A percentile compares a stretch with the other conserved stretches of the same genome.
Conservation (phyloP, 2,888 invertebrate genomes). For the Bhutanitis thaidina region DNA sequence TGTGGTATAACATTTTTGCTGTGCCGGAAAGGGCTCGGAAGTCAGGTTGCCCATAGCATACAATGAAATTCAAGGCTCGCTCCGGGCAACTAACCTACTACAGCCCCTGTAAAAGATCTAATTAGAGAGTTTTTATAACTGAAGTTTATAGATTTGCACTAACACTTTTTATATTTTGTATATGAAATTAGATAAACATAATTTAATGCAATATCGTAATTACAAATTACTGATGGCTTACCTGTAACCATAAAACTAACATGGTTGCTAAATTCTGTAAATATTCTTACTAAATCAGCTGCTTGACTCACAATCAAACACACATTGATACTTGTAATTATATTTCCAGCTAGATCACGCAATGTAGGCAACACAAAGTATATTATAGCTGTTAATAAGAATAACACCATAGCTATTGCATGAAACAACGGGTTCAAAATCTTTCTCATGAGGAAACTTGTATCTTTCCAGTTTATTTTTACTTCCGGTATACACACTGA, state of each 20-base stretch:
- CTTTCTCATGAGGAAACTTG: conserved; percentile 86
- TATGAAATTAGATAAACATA: too few relatives aligned
- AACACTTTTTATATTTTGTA: too few relatives aligned
- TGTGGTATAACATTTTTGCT: too few relatives aligned
- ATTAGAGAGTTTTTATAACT: too few relatives aligned
- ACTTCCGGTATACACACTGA: conserved; percentile 87
- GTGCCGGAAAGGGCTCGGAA: too few relatives aligned
- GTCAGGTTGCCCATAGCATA: too few relatives aligned
- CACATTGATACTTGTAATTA: conserved; percentile 88
- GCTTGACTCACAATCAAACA: conserved; percentile 89
- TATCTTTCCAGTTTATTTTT: conserved; percentile 85
- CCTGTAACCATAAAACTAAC: conserved; percentile 90
- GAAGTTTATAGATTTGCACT: too few relatives aligned
- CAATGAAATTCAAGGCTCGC: too few relatives aligned
- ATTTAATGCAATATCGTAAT: too few relatives aligned
- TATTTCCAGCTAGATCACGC: conserved; percentile 90
- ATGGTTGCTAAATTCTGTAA: conserved; percentile 89
- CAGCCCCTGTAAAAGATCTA: too few relatives aligned
- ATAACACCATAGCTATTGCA: conserved; percentile 84
- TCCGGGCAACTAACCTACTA: too few relatives aligned
- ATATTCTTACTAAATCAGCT: conserved; percentile 88
- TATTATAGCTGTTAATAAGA: conserved; percentile 86
- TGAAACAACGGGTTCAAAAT: conserved; percentile 89
- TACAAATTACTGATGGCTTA: conserved; percentile 48
- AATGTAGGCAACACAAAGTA: conserved; percentile 91